phyloP scores from a whole-genome alignment of 1,140 invertebrate genomes.

The Ericerus pela region DNA sequence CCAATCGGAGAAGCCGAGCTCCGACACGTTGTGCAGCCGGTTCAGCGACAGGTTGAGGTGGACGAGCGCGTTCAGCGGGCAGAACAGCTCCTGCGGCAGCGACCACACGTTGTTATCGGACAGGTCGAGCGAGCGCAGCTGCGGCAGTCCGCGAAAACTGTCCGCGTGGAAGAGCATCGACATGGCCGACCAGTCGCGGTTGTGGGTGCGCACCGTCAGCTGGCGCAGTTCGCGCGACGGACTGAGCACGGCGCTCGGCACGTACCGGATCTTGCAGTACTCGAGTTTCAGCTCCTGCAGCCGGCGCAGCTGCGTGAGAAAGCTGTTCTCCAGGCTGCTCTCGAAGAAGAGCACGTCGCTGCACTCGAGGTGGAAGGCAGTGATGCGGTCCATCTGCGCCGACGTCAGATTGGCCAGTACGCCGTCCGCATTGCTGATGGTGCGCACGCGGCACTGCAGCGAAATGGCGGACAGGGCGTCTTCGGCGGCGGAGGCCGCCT shows the following conservation, averaged over 20 bases:
- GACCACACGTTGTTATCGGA: slow-evolving; percentile 80
- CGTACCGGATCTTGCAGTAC: slow-evolving; percentile 66
- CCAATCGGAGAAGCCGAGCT: slow-evolving; percentile 52
- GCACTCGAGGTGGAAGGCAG: slow-evolving; percentile 53
- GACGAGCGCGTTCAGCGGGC: slow-evolving; percentile 57
- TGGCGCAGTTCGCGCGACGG: slow-evolving; percentile 60
- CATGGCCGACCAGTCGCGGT: slow-evolving; percentile 59
- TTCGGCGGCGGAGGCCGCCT: slow-evolving; percentile 48
- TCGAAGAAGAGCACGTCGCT: slow-evolving; percentile 66
- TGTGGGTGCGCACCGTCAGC: slow-evolving; percentile 63
- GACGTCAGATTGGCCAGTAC: slow-evolving; percentile 49
- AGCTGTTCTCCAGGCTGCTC: slow-evolving; percentile 47
- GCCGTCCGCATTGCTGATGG: slow-evolving; percentile 50
- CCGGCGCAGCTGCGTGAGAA: slow-evolving; percentile 60
- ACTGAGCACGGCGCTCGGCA: slow-evolving; percentile 53
- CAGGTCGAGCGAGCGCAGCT: slow-evolving; percentile 66
- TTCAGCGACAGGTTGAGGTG: slow-evolving; percentile 68
- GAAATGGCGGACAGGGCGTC: slow-evolving; percentile 37
- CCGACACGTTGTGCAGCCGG: slow-evolving; percentile 56
- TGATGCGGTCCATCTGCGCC: slow-evolving; percentile 45
- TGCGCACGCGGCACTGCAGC: slow-evolving; percentile 52
- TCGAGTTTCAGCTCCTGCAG: slow-evolving; percentile 62
- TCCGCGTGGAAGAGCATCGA: slow-evolving; percentile 59
- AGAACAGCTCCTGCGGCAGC: slow-evolving; percentile 69
- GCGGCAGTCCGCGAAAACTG: slow-evolving; percentile 50